These are phyloP conservation scores for Fragum whitleyi DNA, from an alignment of 2,888 invertebrate genomes.

Conservation along the genomic window DNA sequence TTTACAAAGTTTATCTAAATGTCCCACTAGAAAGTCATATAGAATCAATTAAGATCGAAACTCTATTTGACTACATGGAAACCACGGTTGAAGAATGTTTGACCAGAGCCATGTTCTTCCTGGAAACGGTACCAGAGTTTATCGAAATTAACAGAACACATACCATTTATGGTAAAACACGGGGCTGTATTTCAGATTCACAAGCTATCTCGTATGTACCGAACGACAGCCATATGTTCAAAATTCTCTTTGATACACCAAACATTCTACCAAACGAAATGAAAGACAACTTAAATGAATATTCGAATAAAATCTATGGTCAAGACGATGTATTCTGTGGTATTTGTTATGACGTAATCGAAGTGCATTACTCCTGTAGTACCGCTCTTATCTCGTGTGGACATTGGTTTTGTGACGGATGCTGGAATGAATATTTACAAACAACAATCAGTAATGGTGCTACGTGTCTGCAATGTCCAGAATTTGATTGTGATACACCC, in stretches of 20 bases:
- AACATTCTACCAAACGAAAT: constrained; percentile 23
- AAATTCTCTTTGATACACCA: not conserved
- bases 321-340: constrained; percentile 55
- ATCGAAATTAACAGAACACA: constrained; percentile 27
- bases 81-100: constrained; percentile 65
- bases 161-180: constrained; percentile 11
- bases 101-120: constrained; percentile 55
- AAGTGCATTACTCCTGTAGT: constrained; percentile 23
- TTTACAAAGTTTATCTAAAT: constrained; percentile 67
- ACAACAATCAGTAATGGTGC: constrained; percentile 52
- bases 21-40: constrained; percentile 39
- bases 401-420: constrained; percentile 73
- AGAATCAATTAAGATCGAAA: constrained; percentile 57
- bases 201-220: constrained; percentile 36
- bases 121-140: constrained; percentile 64
- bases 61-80: constrained; percentile 66
- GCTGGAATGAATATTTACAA: constrained; percentile 69
- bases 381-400: constrained; percentile 66
- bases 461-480: constrained; percentile 61
- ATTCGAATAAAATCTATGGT: constrained; percentile 35
- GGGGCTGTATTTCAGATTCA: constrained; percentile 45
- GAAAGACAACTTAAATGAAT: constrained; percentile 14
- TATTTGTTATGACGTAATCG: constrained; percentile 66
- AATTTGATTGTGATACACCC: constrained; percentile 60
- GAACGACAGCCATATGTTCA: constrained; percentile 21